Conservation (phyloP, 2,797 vertebrate species). For the Acanthurus tractus region DNA sequence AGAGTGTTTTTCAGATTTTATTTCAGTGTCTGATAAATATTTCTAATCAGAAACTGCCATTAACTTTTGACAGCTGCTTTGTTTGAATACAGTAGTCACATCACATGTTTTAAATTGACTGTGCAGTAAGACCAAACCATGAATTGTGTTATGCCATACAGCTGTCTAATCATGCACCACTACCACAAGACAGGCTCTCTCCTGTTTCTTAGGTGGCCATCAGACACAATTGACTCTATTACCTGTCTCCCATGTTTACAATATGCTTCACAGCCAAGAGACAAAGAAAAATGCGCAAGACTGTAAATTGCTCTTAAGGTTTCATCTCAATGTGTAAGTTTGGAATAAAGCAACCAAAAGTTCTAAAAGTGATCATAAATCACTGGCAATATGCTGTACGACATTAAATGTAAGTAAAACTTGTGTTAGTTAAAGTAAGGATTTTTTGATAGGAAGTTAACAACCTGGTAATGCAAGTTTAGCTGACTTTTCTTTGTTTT, state of each 20-base stretch:
- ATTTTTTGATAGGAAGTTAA: background rate
- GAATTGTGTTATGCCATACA: conserved; percentile 17
- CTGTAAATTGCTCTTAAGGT: background rate
- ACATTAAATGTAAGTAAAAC: background rate
- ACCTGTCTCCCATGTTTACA: conserved; percentile 30
- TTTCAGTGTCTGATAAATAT: background rate
- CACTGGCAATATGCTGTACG: background rate
- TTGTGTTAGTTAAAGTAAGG: background rate
- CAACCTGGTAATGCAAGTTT: background rate
- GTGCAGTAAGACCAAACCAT: background rate
- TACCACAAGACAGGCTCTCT: conserved; percentile 5
- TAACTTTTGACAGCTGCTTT: background rate
- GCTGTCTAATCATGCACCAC: conserved; percentile 21
- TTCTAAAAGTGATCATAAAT: background rate
- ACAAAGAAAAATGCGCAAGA: background rate
- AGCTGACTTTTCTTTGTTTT: background rate
- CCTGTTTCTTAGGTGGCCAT: conserved; percentile 6
- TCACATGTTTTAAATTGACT: background rate
- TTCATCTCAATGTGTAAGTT: background rate
- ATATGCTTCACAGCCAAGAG: conserved; percentile 23
- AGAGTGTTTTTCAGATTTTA: background rate
- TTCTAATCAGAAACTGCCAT: background rate
- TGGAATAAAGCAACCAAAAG: background rate
- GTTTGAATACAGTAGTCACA: background rate
- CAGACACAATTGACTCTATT: conserved; percentile 32